Base-by-base conservation (phyloP, 2,797 vertebrate genomes). In the Hoplostethus mediterraneus region DNA sequence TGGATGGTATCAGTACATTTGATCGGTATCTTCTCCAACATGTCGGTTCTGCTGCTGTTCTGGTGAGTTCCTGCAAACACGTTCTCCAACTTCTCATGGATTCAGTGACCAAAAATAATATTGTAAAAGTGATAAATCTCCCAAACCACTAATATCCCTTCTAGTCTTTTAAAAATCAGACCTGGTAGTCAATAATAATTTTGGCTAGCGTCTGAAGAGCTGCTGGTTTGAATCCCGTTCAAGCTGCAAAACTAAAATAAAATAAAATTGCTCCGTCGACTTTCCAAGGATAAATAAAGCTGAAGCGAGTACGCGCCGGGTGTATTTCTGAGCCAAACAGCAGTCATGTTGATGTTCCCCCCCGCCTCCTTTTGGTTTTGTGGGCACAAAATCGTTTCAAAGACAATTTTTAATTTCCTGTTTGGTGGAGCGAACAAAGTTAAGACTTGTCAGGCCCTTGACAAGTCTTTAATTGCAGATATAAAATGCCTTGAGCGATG, bases 381-480 rank as follows among this genome's bases (percentile, higher is more conserved):
- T 79, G 82, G 59, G 80, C 82, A 81, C 68, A 83, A 70, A 68
- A 60, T 44, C 14, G 75, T 81, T 79, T 82, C 40, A 69, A 47
- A 84, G 63, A 63, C 47, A 49, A 60, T 75, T 87, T 85, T 84
- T 84, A 84, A 89, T 89, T 90, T 93, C 84, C 89, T 87, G 83
- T 75, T 62, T 56, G 71, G 40, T 73, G 73, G 21, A 70, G 58
- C 8, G 42, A 80, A 83, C 77, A 79, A 80, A 90, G 81, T 95
- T 94, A 91, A 90, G 89, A 90, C 91, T 94, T 92, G 94, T 95
- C 92, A 95, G 94, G 90, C 87, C 80, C 57, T 79, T 63, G 76
- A 86, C 70, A 57, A 80, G 67, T 81, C 79, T 55, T 66, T 85
- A 82, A 89, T 86, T 85, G 80, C 73, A 86, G 82, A 75, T 82